Evolutionary conservation across 1,140 invertebrate genomes (phyloP).

Genomic region (Penaeus vannamei): DNA sequence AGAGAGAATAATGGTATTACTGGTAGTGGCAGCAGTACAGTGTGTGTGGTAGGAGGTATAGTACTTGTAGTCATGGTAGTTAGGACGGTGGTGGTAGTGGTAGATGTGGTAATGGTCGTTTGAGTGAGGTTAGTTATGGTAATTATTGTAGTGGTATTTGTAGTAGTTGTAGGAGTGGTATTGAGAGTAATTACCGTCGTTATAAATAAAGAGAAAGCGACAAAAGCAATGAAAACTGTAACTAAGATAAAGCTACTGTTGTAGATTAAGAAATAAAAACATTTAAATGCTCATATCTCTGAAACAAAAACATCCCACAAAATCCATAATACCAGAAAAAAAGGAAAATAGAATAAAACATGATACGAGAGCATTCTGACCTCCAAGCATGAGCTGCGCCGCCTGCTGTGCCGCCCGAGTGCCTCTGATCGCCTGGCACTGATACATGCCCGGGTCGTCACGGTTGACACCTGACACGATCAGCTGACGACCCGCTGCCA

Average conservation of each 20-base stretch:
- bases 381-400: slow-evolving; percentile 62
- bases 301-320: background rate
- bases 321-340: too few species aligned
- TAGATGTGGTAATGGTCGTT: too few species aligned
- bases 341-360: too few species aligned
- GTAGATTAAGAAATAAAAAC: background rate
- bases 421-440: slow-evolving; percentile 61
- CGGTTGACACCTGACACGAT: slow-evolving; percentile 61
- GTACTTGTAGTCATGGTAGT: too few species aligned
- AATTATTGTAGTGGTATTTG: too few species aligned
- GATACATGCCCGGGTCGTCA: slow-evolving; percentile 66
- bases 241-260: background rate
- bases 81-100: too few species aligned
- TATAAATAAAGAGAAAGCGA: background rate
- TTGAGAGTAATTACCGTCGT: too few species aligned
- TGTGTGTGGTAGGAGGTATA: background rate
- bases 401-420: slow-evolving; percentile 51
- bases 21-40: too few species aligned
- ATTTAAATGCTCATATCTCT: too few species aligned
- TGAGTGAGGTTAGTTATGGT: too few species aligned
- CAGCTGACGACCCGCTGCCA: slow-evolving; percentile 59
- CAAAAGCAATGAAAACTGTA: background rate
- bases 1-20: background rate
- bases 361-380: slow-evolving; percentile 7
- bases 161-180: too few species aligned